A percentile compares a stretch with the other conserved stretches of the same genome.
phyloP scores from a whole-genome alignment of 2,888 invertebrate genomes.

The Agriopis marginaria region DNA sequence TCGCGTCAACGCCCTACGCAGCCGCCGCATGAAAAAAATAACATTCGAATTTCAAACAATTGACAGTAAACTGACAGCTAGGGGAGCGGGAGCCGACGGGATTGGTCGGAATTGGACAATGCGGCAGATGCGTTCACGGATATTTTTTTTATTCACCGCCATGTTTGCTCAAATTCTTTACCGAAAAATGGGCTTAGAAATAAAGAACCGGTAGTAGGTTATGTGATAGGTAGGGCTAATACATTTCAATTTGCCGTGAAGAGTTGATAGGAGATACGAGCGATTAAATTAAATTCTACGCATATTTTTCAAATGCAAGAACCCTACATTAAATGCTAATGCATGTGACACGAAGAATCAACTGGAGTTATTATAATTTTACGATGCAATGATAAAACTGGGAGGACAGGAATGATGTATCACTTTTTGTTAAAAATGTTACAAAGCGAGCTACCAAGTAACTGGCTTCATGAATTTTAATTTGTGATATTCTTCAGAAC shows the following conservation, averaged over 20 bases:
- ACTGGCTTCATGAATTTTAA: conserved; percentile 21
- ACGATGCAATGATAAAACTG: conserved; percentile 31
- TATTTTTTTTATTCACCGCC: conserved; percentile 66
- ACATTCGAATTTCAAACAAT: conserved; percentile 75
- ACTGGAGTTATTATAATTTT: conserved; percentile 37
- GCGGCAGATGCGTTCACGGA: conserved; percentile 79
- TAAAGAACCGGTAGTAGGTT: conserved; percentile 47
- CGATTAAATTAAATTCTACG: conserved; percentile 54
- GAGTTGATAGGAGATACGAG: conserved; percentile 70
- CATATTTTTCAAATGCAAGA: conserved; percentile 38
- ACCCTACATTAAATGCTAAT: conserved; percentile 35
- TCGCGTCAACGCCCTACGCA: conserved; percentile 79
- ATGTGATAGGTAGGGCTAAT: conserved; percentile 50
- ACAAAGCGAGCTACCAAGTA: conserved; percentile 20
- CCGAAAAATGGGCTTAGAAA: conserved; percentile 66
- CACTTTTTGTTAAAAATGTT: conserved; percentile 32
- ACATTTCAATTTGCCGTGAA: conserved; percentile 51
- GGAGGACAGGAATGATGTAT: conserved; percentile 39
- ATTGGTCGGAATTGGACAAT: conserved; percentile 84
- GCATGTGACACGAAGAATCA: conserved; percentile 40
- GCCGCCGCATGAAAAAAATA: conserved; percentile 69
- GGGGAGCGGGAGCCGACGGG: conserved; percentile 77
- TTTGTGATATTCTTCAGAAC: conserved; percentile 4
- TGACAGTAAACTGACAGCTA: conserved; percentile 82
- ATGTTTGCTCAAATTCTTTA: conserved; percentile 80